phyloP scores from a whole-genome alignment of 2,113 vertebrate species.

The Cololabis saira region DNA sequence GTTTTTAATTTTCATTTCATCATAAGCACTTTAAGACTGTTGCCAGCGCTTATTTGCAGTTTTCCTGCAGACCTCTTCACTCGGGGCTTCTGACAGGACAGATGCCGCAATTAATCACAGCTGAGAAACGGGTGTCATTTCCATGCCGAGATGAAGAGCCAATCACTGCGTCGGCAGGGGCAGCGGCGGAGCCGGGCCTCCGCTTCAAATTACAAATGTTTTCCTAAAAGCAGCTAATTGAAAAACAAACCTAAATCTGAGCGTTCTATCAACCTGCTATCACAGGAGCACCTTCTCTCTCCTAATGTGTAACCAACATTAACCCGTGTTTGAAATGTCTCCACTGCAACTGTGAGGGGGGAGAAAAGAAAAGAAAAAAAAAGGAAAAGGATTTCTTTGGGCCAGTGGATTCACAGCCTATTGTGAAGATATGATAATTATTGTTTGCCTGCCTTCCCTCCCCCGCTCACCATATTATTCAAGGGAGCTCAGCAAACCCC shows the following conservation, averaged over 20 bases:
- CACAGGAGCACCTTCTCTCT: constrained; percentile 44
- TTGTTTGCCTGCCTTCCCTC: constrained; percentile 78
- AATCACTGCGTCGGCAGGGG: constrained; percentile 61
- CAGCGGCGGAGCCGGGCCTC: constrained; percentile 62
- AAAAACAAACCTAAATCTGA: constrained; percentile 73
- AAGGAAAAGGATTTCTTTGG: constrained; percentile 44
- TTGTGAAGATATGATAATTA: constrained; percentile 86
- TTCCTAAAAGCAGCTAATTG: constrained; percentile 77
- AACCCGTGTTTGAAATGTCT: constrained; percentile 59
- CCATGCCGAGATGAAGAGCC: constrained; percentile 75
- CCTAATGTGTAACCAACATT: constrained; percentile 64
- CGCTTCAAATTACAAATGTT: constrained; percentile 70
- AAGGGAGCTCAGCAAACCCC: constrained; percentile 72
- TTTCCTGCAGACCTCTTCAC: constrained; percentile 98
- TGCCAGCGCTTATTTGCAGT: constrained; percentile 98
- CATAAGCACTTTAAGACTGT: constrained; percentile 98
- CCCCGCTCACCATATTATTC: constrained; percentile 76
- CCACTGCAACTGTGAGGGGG: constrained; percentile 45
- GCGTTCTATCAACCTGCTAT: constrained; percentile 68
- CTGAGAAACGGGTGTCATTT: constrained; percentile 91
- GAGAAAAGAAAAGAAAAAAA: no score
- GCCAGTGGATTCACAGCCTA: constrained; percentile 75
- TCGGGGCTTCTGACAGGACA: constrained; percentile 97
- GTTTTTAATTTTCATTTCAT: constrained; percentile 99
- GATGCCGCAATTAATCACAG: constrained; percentile 99